Evolutionary conservation across 2,888 invertebrate genomes (phyloP).

Genomic region (Eupithecia pulchellata): DNA sequence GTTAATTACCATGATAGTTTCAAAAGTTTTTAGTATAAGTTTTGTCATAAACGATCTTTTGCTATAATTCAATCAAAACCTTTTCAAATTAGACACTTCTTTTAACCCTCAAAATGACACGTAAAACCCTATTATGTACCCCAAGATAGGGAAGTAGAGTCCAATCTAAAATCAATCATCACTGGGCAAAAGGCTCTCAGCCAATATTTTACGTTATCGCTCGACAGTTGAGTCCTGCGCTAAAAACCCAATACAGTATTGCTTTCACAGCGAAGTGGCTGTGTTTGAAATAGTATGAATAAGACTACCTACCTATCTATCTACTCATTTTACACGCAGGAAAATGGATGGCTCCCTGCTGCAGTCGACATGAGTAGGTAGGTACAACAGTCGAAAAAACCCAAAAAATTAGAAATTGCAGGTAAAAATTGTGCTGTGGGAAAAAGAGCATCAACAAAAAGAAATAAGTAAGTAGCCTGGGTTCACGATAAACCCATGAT

Average conservation of each 20-base stretch:
- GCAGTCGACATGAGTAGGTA: background rate
- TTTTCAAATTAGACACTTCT: background rate
- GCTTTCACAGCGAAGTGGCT: constrained; percentile 81
- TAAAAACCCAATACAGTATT: constrained; percentile 85
- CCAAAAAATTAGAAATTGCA: background rate
- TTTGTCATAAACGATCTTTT: too few species aligned
- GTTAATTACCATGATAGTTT: too few species aligned
- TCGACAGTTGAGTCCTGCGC: constrained; percentile 72
- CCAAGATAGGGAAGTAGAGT: constrained; percentile 55
- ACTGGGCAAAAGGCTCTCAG: constrained; percentile 68
- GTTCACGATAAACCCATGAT: background rate
- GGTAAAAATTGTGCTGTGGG: background rate
- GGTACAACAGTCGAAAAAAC: background rate
- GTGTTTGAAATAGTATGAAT: constrained; percentile 56
- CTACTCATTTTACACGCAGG: background rate
- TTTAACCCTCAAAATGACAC: constrained; percentile 7
- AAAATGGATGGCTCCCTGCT: background rate
- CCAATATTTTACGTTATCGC: constrained; percentile 78
- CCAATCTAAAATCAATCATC: constrained; percentile 70
- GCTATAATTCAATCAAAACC: background rate
- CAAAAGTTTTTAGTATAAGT: too few species aligned
- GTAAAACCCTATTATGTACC: constrained; percentile 36
- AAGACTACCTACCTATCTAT: too few species aligned
- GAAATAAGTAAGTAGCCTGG: background rate
- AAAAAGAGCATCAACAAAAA: background rate